Base-by-base conservation (phyloP, 1,140 invertebrate species). In the Sinella curviseta region DNA sequence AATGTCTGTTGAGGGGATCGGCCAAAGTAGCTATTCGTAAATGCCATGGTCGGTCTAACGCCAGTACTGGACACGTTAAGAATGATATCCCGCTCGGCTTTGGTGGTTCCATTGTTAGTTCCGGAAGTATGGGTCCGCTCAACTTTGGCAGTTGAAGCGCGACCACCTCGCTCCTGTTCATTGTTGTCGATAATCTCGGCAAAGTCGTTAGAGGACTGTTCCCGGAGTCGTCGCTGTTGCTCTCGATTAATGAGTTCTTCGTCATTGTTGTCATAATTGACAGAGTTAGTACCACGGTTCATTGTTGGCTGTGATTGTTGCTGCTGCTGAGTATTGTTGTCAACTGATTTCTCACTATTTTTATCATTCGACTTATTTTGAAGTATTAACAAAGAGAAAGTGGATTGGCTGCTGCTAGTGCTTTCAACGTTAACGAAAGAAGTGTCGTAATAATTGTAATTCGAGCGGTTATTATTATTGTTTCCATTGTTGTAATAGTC, bases 401-500 rank as follows among this genome's bases (percentile, higher is more conserved):
- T 48, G 8, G 39, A 65, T 26, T 65, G 57, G 26, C 26, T 65
- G 16, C 26, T 16, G 57, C 57, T 65, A 26, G 26, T 65, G 57
- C 57, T 65, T 65, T 26, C 57, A 65, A 16, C 26, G 57, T 65
- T 65, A 65, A 26, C 57, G 57, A 65, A 16, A 26, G 26, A 26
- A 16, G 57, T 65, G 26, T 65, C 57, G 24, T 65, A 65, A 26
- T 65, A 65, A n/a, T n/a, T 65, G 26, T 65, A 65, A 65, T 65
- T 65, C 57, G 57, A 65, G 57, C 57, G 57, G 57, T 65, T 65
- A 65, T 65, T 48, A 48, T 48, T 65, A 65, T 65, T 65, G 57
- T 65, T 65, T 65, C 57, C 57, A 65, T 65, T 65, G 26, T 65
- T 65, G 57, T 65, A 65, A 26, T 65, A 65, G 26, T 65, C 57